These are phyloP conservation scores for Halcyon leucocephala DNA, from an alignment of 2,797 vertebrate species.

Conservation along the genomic window DNA sequence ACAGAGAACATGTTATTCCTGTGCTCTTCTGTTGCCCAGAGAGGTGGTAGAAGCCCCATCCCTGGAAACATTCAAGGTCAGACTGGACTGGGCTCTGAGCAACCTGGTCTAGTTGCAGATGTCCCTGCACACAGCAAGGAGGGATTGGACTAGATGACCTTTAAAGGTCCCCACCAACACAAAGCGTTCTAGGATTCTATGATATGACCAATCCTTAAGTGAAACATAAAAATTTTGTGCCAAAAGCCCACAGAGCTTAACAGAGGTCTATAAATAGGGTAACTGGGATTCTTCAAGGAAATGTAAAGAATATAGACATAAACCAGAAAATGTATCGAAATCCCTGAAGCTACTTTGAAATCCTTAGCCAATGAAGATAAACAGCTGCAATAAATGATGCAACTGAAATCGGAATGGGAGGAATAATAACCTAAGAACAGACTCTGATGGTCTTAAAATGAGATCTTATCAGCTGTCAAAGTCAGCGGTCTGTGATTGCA, in stretches of 20 bases:
- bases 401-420: not conserved
- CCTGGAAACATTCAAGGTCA: not conserved
- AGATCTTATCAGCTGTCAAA: not conserved
- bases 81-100: not conserved
- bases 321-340: not conserved
- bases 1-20: not conserved
- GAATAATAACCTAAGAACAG: not conserved
- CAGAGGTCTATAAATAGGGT: not conserved
- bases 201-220: not conserved
- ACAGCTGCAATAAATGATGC: not conserved
- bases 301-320: not conserved
- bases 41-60: not conserved
- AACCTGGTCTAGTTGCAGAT: not conserved
- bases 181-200: not conserved
- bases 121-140: not conserved
- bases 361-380: not conserved
- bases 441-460: constrained; percentile 27
- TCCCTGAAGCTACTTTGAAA: not conserved
- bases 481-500: not conserved
- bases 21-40: not conserved
- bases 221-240: not conserved
- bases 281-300: not conserved
- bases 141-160: not conserved
- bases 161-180: too few relatives aligned
- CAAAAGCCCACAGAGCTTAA: not conserved